Evolutionary conservation across 1,140 invertebrate species (phyloP).

Genomic region (Caenorhabditis brenneri): DNA sequence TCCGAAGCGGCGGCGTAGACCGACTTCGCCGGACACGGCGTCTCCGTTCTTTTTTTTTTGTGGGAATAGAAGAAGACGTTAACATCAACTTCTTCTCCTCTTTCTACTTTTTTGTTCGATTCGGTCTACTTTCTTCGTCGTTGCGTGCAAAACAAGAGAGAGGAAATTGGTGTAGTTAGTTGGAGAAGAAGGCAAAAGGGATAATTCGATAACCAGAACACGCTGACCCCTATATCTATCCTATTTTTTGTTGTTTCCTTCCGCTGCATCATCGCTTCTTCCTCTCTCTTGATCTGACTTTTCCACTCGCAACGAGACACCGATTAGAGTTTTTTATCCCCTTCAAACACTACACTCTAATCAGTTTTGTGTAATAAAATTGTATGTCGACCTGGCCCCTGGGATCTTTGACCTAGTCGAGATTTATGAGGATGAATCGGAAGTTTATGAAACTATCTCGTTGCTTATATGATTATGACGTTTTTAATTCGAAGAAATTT

Average conservation of each 20-base stretch:
- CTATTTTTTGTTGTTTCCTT: background rate
- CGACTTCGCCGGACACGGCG: background rate
- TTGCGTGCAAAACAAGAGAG: slow-evolving; percentile 6
- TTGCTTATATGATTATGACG: background rate
- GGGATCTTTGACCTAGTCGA: background rate
- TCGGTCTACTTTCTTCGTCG: too few species aligned
- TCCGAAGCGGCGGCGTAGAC: too few species aligned
- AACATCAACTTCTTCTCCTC: background rate
- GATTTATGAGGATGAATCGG: background rate
- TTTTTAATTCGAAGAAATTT: too few species aligned
- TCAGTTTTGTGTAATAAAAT: background rate
- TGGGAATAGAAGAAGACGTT: background rate
- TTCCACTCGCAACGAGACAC: background rate
- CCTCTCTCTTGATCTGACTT: background rate
- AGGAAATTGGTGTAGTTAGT: background rate
- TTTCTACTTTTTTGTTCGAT: background rate
- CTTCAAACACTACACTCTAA: background rate
- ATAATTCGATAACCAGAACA: slow-evolving; percentile 32
- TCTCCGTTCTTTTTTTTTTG: background rate
- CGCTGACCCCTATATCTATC: slow-evolving; percentile 3
- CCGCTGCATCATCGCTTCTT: background rate
- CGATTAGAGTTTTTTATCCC: background rate
- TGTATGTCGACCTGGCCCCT: background rate
- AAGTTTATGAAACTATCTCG: background rate
- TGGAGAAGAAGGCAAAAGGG: background rate